Conservation (phyloP, 2,113 vertebrate species). For the Hystrix brachyura region DNA sequence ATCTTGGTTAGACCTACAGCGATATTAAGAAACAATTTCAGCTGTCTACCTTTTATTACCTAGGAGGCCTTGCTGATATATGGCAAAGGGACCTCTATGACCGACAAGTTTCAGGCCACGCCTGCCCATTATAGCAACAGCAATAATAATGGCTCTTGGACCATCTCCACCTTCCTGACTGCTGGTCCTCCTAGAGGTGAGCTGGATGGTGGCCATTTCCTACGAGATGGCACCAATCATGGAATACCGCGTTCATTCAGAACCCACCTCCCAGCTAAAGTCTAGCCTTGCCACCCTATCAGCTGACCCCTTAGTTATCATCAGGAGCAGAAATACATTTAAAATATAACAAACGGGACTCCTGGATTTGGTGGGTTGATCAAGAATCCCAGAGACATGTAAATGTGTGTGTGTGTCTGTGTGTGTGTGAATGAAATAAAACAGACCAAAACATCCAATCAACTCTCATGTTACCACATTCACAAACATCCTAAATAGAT, state of each 20-base stretch:
- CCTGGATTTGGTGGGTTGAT: constrained; percentile 28
- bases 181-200: constrained; percentile 35
- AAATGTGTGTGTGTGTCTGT: neutral
- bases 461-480: neutral
- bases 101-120: neutral
- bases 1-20: neutral
- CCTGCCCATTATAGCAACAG: constrained; percentile 1
- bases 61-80: neutral
- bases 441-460: neutral
- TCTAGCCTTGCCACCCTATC: neutral
- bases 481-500: constrained; percentile 9
- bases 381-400: constrained; percentile 56
- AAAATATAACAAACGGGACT: constrained; percentile 30
- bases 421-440: neutral
- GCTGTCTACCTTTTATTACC: constrained; percentile 52
- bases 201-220: constrained; percentile 47
- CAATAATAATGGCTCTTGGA: neutral
- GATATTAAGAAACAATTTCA: constrained; percentile 26
- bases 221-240: constrained; percentile 36
- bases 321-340: neutral
- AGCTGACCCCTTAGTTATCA: neutral
- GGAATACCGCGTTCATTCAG: constrained; percentile 8
- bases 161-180: constrained; percentile 25
- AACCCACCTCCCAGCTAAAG: constrained; percentile 3
- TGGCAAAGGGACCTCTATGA: neutral